Evolutionary conservation across 37 sponge, comb jelly and placozoan species (phyloP).

Genomic region (Cliona cf. orientalis): DNA sequence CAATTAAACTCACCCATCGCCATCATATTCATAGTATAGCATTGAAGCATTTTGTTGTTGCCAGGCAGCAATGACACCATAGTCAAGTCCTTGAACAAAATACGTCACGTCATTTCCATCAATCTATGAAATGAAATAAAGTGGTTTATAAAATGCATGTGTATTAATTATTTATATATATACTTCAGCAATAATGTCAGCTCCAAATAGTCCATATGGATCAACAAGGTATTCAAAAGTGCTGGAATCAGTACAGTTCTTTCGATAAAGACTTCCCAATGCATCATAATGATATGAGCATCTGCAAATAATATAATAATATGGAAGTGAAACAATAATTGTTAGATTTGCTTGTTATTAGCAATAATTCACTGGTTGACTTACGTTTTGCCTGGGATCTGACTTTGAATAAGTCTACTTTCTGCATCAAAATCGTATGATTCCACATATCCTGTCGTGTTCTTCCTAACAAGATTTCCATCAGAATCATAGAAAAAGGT

Average conservation of each 20-base stretch:
- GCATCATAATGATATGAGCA: slow-evolving; percentile 40
- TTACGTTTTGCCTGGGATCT: slow-evolving; percentile 13
- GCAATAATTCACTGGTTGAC: no score
- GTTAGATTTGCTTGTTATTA: no score
- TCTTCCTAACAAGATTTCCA: slow-evolving; percentile 17
- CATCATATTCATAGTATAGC: slow-evolving; percentile 32
- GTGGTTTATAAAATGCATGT: not conserved
- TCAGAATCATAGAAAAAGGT: slow-evolving; percentile 23
- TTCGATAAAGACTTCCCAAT: slow-evolving; percentile 35
- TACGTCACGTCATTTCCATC: slow-evolving; percentile 1
- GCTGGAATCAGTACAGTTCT: slow-evolving; percentile 20
- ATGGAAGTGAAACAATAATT: no score
- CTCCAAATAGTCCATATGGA: slow-evolving; percentile 43
- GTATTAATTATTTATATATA: no score
- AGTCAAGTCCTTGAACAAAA: slow-evolving; percentile 18
- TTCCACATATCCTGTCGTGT: not conserved
- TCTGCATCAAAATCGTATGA: slow-evolving; percentile 24
- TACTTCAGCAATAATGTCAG: slow-evolving; percentile 45
- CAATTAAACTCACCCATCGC: slow-evolving; percentile 26
- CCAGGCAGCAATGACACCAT: slow-evolving; percentile 22
- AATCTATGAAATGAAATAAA: not conserved
- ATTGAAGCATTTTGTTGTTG: not conserved
- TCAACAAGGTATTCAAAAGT: slow-evolving; percentile 26
- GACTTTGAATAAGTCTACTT: slow-evolving; percentile 10
- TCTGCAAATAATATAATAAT: slow-evolving; percentile 2